phyloP scores from a whole-genome alignment of 1,140 invertebrate species.

The Nomia melanderi region DNA sequence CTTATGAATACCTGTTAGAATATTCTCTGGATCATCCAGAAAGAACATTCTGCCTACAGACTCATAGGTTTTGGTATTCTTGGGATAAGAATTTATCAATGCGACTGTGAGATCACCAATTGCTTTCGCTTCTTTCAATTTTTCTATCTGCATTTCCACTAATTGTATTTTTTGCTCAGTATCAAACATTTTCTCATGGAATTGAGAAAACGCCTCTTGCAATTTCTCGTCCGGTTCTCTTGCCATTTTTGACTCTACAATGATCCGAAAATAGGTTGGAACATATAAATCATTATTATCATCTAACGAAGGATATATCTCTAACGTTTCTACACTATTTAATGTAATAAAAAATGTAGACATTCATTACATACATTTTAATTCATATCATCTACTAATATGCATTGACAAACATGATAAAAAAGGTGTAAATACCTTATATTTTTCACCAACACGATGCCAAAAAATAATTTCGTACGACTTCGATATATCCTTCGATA shows the following conservation, averaged over 20 bases:
- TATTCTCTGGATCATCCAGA: constrained; percentile 84
- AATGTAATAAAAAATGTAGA: not conserved
- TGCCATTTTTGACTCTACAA: constrained; percentile 66
- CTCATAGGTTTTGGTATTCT: constrained; percentile 87
- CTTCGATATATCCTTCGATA: too few species aligned
- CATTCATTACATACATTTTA: not conserved
- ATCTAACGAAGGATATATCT: not conserved
- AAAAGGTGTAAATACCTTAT: too few species aligned
- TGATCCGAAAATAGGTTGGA: constrained; percentile 13
- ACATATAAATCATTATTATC: not conserved
- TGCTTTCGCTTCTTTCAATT: constrained; percentile 85
- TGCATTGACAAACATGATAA: too few species aligned
- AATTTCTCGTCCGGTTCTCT: constrained; percentile 81
- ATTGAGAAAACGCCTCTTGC: constrained; percentile 89
- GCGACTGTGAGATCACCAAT: constrained; percentile 87
- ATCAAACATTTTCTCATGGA: constrained; percentile 91
- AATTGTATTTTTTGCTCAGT: constrained; percentile 90
- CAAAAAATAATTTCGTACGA: too few species aligned
- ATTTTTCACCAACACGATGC: too few species aligned
- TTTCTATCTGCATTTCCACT: constrained; percentile 90
- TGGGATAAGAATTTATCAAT: constrained; percentile 82
- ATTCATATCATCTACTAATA: not conserved
- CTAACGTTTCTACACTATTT: not conserved
- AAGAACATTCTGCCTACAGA: constrained; percentile 92
- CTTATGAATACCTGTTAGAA: constrained; percentile 85